phyloP scores from a whole-genome alignment of 2,888 invertebrate species.

The Rugalucina vietnamica region DNA sequence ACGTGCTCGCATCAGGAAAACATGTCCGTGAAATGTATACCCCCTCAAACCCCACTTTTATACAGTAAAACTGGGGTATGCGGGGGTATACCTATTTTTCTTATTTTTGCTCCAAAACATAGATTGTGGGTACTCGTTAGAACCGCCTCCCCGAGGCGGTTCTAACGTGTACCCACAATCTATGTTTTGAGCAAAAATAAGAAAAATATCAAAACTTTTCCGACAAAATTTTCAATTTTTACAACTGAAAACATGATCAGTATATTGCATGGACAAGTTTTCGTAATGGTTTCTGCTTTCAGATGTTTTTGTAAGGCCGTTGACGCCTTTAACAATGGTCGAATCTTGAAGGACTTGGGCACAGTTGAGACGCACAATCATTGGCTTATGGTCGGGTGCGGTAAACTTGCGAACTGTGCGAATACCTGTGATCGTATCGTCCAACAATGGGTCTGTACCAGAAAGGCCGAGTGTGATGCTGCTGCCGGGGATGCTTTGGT shows the following conservation, averaged over 20 bases:
- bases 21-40: no score
- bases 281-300: not conserved
- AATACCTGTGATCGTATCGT: not conserved
- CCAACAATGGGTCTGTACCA: conserved; percentile 1
- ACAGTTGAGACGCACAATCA: not conserved
- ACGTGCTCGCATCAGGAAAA: no score
- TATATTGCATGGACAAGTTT: not conserved
- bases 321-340: not conserved
- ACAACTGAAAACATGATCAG: not conserved
- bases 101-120: not conserved
- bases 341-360: not conserved
- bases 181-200: no score
- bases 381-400: not conserved
- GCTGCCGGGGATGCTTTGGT: not conserved
- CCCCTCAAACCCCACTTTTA: no score
- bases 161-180: not conserved
- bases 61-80: no score
- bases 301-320: not conserved
- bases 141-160: not conserved
- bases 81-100: no score
- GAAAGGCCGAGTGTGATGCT: not conserved
- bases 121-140: not conserved
- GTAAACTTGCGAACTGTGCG: not conserved
- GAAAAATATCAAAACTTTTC: not conserved
- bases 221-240: not conserved